Base-by-base conservation (phyloP, 2,113 vertebrate species). In the Struthio camelus region DNA sequence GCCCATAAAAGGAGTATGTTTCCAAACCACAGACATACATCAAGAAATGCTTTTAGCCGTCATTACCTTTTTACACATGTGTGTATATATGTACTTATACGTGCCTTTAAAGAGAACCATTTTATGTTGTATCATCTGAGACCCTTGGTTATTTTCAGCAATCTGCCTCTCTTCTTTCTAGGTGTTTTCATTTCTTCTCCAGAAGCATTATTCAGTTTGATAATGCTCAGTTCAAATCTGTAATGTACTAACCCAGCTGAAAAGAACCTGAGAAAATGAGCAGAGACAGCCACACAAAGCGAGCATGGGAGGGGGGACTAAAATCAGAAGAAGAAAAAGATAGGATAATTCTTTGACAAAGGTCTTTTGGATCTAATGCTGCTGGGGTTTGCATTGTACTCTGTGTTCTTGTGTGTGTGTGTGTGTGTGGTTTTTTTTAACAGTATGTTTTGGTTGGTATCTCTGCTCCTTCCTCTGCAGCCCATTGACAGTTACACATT, bases 261-360 rank as follows among this genome's bases (percentile, higher is more conserved):
- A 97, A 97, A 94, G 87, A 96, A 90, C 73, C 80, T 84, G 87
- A 94, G 81, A 80, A 92, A 97, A 95, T 27, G 30, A 97, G 65
- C 72, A 87, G 69, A 96, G 89, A 85, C 67, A 76, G 38, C n/a
- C 32, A 56, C n/a, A 84, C 62, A 96, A 95, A 96, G 28, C 24
- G 51, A 69, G 18, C 3, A 0, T 2, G 12, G 15, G 20, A 1
- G 65, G 82, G 65, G 34, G 18, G 34, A 20, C 46, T 25, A 34
- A 67, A 28, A 69, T 4, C 15, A 18, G 32, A 66, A 48, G n/a
- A 28, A 95, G 87, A 59, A 44, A 40, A 69, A 82, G 66, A 32
- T 53, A 92, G 58, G 54, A 42, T 10, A 62, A 56, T 56, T 69
- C 77, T 53, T 48, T 56, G 40, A 92, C 87, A 87, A 96, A 77